Base-by-base conservation (phyloP, 2,888 invertebrate species). In the Ctena decussata region DNA sequence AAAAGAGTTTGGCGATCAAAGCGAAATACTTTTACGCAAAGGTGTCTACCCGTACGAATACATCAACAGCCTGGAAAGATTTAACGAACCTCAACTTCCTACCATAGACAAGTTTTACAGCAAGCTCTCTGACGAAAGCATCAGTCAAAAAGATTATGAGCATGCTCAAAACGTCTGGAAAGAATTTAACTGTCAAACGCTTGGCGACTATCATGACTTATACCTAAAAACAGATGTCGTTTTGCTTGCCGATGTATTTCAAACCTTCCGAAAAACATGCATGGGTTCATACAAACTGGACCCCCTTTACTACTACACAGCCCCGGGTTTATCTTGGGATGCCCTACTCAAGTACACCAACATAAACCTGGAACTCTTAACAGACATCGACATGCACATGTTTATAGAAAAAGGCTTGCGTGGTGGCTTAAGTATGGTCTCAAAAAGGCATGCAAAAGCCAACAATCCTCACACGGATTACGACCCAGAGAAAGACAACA, bases 161-260 rank as follows among this genome's bases (percentile, higher is more conserved):
- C 91, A 35, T 65, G 84, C 60, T 69, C 85, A 30, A 82, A 90
- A 70, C 21, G 37, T 70, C 5, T 93, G 89, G 89, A 60, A 86
- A 3, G 21, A 32, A 12, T 91, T 92, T 57, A 83, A 87, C 21
- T 78, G 84, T 21, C 82, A 79, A 32, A 89, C 88, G n/a, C 80
- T 93, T 11, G 90, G 92, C 8, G 90, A 93, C 30, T 70, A 70
- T 70, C 70, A 70, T 70, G 70, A 74, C 18, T 69, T 75, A 39
- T 85, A 81, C 53, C 92, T 91, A 46, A 87, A 89, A 82, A 91
- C 91, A 35, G 93, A 94, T 89, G 90, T 93, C 0, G 80, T 91
- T 18, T 81, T 93, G 24, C 89, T 94, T 49, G 92, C 93, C 32
- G 93, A 95, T 90, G 89, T 94, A 30, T 94, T 95, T 87, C 93